These are phyloP conservation scores for Heliconius eleuchia DNA, from an alignment of 1,140 invertebrate genomes.

Conservation along the genomic window DNA sequence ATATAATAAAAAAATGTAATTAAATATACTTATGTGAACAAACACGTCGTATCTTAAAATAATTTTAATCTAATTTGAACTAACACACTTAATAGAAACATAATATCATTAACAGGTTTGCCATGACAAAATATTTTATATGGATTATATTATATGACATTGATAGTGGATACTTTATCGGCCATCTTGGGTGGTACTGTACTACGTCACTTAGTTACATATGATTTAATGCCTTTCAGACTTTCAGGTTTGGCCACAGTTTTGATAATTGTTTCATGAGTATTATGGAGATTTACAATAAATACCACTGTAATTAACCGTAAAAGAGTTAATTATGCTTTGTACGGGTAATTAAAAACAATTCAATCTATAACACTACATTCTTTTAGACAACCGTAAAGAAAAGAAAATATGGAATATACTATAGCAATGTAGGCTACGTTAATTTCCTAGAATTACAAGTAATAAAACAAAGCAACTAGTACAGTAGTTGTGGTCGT, in stretches of 20 bases:
- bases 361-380: not conserved
- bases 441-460: conserved; percentile 35
- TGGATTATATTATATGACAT: conserved; percentile 25
- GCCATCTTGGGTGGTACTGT: conserved; percentile 20
- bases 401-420: conserved; percentile 13
- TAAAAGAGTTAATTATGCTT: not conserved
- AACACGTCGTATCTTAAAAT: too few species aligned
- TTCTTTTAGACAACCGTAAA: not conserved
- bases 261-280: conserved; percentile 30
- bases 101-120: conserved; percentile 29
- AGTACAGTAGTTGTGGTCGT: conserved; percentile 32
- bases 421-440: conserved; percentile 17
- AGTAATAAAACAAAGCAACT: conserved; percentile 31
- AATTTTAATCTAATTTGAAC: not conserved
- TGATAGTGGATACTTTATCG: conserved; percentile 36
- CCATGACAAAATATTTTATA: conserved; percentile 38
- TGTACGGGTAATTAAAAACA: not conserved
- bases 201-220: conserved; percentile 53
- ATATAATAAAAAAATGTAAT: too few species aligned
- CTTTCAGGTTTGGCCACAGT: conserved; percentile 41
- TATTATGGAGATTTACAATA: conserved; percentile 8
- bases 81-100: not conserved
- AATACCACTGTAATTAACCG: not conserved
- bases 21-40: too few species aligned
- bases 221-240: conserved; percentile 9